Evolutionary conservation across 2,113 vertebrate genomes (phyloP).

Genomic region (Danionella cerebrum): DNA sequence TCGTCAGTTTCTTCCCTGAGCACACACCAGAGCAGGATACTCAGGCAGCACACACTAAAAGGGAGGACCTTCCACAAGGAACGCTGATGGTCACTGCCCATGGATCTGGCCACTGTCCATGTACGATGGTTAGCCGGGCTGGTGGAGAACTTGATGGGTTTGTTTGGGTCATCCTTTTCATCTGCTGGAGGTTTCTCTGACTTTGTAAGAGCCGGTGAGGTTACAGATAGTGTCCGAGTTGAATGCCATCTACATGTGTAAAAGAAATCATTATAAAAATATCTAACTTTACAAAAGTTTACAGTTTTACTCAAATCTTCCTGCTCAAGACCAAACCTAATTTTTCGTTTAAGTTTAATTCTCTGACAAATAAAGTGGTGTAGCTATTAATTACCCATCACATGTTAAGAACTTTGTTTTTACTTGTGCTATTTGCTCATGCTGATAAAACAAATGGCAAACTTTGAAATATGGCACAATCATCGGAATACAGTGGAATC

Average conservation of each 20-base stretch:
- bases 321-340: too few relatives aligned
- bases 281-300: too few relatives aligned
- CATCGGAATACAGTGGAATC: too few relatives aligned
- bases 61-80: slow-evolving; percentile 61
- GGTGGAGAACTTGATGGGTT: slow-evolving; percentile 64
- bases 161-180: not conserved
- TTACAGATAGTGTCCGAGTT: slow-evolving; percentile 35
- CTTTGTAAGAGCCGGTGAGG: not conserved
- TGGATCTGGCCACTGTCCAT: slow-evolving; percentile 56
- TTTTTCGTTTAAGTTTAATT: too few relatives aligned
- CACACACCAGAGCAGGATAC: slow-evolving; percentile 58
- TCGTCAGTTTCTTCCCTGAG: slow-evolving; percentile 44
- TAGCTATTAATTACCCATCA: too few relatives aligned
- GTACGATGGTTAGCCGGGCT: slow-evolving; percentile 61
- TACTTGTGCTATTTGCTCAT: too few relatives aligned
- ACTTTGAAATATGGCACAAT: too few relatives aligned
- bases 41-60: slow-evolving; percentile 29
- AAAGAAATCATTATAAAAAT: too few relatives aligned
- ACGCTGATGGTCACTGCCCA: slow-evolving; percentile 46
- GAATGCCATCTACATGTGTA: slow-evolving; percentile 12
- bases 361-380: too few relatives aligned
- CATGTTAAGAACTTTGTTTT: too few relatives aligned
- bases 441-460: too few relatives aligned
- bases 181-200: slow-evolving; percentile 15
- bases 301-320: too few relatives aligned